Evolutionary conservation across 2,113 vertebrate genomes (phyloP).

Genomic region (Cyanoderma ruficeps): DNA sequence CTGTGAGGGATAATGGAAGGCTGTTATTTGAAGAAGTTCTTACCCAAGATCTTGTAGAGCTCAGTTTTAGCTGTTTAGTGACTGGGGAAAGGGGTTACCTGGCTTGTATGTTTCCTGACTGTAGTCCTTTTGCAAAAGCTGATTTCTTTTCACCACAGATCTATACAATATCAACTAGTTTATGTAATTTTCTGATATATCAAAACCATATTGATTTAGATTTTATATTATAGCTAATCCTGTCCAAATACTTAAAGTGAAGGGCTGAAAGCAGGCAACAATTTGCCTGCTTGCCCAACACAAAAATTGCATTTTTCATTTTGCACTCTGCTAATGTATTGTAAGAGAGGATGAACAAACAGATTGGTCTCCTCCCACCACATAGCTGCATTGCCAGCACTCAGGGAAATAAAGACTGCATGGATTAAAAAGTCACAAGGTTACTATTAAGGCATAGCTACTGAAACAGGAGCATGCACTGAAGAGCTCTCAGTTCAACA

Average conservation of each 20-base stretch:
- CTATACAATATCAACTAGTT: neutral
- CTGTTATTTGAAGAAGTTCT: neutral
- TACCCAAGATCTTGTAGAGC: neutral
- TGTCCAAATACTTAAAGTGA: neutral
- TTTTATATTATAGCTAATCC: neutral
- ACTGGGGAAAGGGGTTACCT: neutral
- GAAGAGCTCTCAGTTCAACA: constrained; percentile 14
- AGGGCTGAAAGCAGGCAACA: neutral
- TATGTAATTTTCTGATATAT: neutral
- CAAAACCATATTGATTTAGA: neutral
- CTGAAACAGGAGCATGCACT: neutral
- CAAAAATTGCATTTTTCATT: neutral
- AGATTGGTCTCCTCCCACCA: constrained; percentile 62
- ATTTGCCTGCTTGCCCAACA: neutral
- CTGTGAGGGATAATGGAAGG: neutral
- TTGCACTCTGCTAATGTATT: neutral
- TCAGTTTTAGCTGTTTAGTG: neutral
- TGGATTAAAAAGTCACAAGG: constrained; percentile 47
- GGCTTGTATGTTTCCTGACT: neutral
- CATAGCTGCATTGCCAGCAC: constrained; percentile 31
- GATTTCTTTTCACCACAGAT: neutral
- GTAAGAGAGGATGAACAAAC: constrained; percentile 42
- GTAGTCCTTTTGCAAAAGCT: neutral
- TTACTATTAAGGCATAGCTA: constrained; percentile 7
- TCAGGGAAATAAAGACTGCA: constrained; percentile 35